Base-by-base conservation (phyloP, 2,113 vertebrate species). In the Nerophis lumbriciformis region DNA sequence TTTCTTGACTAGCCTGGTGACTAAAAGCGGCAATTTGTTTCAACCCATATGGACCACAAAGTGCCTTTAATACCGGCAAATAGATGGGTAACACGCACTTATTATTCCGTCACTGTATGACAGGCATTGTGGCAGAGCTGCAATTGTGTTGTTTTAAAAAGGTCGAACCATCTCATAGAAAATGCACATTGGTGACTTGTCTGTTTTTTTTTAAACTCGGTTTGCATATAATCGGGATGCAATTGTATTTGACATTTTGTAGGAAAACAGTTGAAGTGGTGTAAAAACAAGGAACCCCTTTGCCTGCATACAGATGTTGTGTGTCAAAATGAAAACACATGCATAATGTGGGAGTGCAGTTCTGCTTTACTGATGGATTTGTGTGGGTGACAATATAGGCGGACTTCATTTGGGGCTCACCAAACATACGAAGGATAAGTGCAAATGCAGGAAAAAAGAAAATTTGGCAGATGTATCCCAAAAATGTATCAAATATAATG, bases 341-440 rank as follows among this genome's bases (percentile, higher is more conserved):
- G 54, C 42, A 59, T 55, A 48, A 65, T 57, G 71, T 82, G 75
- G 79, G 79, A 68, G 77, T 64, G 52, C 44, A 65, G 62, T 65
- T 75, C 71, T 68, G 68, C 77, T 64, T 57, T 68, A 48, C 76
- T 64, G 65, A 73, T 70, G 61, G 72, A 72, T 51, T 62, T 68
- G 69, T 63, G 79, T 78, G 76, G 71, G 77, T 45, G 73, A 53
- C 19, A 63, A 61, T 68, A 60, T 53, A 82, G 61, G 64, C 71
- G 54, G 66, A 69, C 59, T 15, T 65, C 82, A 70, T 51, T 59
- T 48, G 69, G 60, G 48, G 61, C 19, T 42, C 66, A 55, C 53
- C 68, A 49, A 47, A 66, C 61, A 59, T 72, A 72, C 72, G 61
- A 14, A 4, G 47, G 47, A 13, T 14, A 48, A 48, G 12, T 48